These are phyloP conservation scores for Montipora sp. DNA, from an alignment of 64 coral and sea anemone species.

Conservation along the genomic window DNA sequence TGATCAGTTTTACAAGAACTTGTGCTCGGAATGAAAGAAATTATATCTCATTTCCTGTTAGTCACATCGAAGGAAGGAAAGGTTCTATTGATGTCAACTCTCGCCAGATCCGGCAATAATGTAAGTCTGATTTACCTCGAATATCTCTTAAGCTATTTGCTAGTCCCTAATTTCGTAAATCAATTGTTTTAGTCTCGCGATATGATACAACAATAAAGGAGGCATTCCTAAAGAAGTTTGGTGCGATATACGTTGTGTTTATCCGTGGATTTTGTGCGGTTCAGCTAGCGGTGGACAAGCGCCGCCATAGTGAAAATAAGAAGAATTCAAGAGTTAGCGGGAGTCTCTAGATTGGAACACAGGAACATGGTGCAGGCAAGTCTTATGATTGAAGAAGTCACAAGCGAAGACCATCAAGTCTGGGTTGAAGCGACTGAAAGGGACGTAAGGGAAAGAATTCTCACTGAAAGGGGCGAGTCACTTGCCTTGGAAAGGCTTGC, in stretches of 20 bases:
- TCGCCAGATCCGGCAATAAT: constrained; percentile 1
- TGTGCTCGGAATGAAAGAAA: not conserved
- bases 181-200: not conserved
- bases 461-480: not conserved
- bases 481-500: constrained; percentile 9
- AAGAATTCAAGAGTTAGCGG: constrained; percentile 13
- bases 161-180: not conserved
- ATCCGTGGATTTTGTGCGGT: constrained; percentile 2
- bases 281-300: not conserved
- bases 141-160: constrained; percentile 3
- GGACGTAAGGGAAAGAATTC: not conserved
- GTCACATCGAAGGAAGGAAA: constrained; percentile 1
- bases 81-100: not conserved
- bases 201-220: constrained; percentile 8
- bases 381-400: not conserved
- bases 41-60: not conserved
- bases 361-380: not conserved
- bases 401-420: not conserved
- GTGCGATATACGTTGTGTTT: not conserved
- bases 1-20: not conserved
- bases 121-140: not conserved
- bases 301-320: not conserved
- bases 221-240: not conserved
- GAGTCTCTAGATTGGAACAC: constrained; percentile 13
- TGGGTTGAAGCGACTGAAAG: not conserved